phyloP scores from a whole-genome alignment of 2,888 invertebrate genomes.

The Aphrophora alni region DNA sequence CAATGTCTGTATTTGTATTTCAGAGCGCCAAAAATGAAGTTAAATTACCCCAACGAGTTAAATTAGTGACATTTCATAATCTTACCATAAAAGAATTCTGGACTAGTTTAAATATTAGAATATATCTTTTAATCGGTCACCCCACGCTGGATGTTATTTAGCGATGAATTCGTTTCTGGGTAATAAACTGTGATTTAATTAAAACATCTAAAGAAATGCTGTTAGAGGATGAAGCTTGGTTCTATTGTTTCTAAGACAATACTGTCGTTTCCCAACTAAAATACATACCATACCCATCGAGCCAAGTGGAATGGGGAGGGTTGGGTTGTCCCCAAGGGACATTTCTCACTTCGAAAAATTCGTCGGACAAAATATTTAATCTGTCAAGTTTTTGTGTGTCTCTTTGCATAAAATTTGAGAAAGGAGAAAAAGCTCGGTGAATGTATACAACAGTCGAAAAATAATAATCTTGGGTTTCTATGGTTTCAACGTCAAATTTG shows the following conservation, averaged over 20 bases:
- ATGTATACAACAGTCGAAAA: neutral
- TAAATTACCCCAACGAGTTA: too few species aligned
- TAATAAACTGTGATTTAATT: neutral
- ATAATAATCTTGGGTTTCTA: neutral
- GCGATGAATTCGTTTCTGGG: neutral
- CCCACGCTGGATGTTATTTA: neutral
- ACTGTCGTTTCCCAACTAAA: neutral
- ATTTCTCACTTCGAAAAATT: neutral
- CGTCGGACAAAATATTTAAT: neutral
- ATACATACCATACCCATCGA: neutral
- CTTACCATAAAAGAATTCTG: too few species aligned
- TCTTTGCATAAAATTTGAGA: neutral
- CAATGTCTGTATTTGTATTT: too few species aligned
- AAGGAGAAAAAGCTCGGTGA: neutral
- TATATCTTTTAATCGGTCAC: too few species aligned
- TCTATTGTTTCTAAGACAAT: neutral
- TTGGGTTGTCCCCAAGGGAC: neutral
- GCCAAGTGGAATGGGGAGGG: neutral
- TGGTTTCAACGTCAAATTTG: neutral
- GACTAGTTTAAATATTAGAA: too few species aligned
- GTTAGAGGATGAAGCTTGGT: neutral
- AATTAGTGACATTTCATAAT: too few species aligned
- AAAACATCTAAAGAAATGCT: neutral
- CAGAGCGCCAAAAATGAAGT: too few species aligned
- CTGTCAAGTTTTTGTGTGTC: conserved; percentile 2